These are phyloP conservation scores for Neolamprologus sp. DNA, from an alignment of 2,113 vertebrate species.

Conservation along the genomic window DNA sequence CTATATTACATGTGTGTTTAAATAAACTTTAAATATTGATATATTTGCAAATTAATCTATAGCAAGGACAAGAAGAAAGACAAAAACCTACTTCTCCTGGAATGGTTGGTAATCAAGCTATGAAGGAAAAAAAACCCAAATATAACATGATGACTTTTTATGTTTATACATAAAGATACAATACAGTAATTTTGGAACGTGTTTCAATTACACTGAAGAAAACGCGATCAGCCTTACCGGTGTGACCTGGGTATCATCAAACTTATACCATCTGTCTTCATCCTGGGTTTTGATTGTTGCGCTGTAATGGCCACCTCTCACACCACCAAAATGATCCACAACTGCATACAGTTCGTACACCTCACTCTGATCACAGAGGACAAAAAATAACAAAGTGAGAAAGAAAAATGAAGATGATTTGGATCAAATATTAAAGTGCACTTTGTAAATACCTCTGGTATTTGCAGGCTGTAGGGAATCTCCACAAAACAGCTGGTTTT, in stretches of 20 bases:
- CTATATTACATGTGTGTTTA: not conserved
- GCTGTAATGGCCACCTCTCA: conserved; percentile 55
- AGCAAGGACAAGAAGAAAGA: not conserved
- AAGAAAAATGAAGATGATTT: not conserved
- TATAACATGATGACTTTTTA: accelerated
- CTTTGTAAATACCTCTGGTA: not conserved
- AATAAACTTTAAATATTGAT: not conserved
- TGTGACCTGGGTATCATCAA: conserved; percentile 31
- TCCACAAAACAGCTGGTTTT: conserved; percentile 32
- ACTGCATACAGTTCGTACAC: not conserved
- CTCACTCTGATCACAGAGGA: accelerated
- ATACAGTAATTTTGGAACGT: accelerated
- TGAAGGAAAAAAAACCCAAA: accelerated
- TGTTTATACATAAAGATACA: not conserved
- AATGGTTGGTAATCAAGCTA: not conserved
- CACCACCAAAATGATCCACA: not conserved
- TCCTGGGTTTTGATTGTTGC: conserved; percentile 39
- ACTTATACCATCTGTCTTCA: conserved; percentile 43
- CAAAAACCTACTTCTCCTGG: not conserved
- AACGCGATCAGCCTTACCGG: not conserved
- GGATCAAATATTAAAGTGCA: not conserved
- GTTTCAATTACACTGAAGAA: not conserved
- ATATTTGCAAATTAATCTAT: not conserved
- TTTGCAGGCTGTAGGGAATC: conserved; percentile 19
- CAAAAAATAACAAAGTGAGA: not conserved